phyloP scores from a whole-genome alignment of 2,797 vertebrate genomes.

The Gymnopithys bicolor region DNA sequence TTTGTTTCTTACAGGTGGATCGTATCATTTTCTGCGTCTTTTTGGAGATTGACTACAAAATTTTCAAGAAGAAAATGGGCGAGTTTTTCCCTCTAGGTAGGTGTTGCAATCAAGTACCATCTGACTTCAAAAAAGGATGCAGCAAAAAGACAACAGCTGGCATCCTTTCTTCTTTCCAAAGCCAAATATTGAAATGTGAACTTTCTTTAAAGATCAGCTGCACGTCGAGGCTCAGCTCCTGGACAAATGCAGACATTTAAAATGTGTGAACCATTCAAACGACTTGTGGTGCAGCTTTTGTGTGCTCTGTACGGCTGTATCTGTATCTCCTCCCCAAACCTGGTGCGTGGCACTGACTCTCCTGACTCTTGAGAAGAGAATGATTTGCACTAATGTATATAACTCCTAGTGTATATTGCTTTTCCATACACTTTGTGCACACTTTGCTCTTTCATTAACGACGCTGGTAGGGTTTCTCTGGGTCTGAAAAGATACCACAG shows the following conservation, averaged over 20 bases:
- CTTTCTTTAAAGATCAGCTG: slow-evolving; percentile 17
- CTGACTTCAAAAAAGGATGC: not conserved
- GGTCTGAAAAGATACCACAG: slow-evolving; percentile 11
- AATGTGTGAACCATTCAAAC: not conserved
- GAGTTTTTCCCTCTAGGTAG: slow-evolving; percentile 90
- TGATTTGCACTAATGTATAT: not conserved
- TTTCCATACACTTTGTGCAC: not conserved
- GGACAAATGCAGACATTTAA: not conserved
- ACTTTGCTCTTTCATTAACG: not conserved
- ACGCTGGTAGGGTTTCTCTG: slow-evolving; percentile 1
- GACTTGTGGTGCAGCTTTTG: not conserved
- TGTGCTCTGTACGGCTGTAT: not conserved
- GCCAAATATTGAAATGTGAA: not conserved
- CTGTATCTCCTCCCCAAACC: not conserved
- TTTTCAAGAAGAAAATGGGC: slow-evolving; percentile 97
- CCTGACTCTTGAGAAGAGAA: not conserved
- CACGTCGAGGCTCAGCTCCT: not conserved
- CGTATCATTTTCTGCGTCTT: slow-evolving; percentile 98
- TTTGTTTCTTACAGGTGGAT: slow-evolving; percentile 85
- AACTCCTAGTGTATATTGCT: not conserved
- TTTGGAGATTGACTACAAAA: slow-evolving; percentile 94
- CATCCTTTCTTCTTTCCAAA: not conserved
- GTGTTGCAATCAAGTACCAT: slow-evolving; percentile 14
- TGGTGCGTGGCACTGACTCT: not conserved
- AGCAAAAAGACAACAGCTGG: not conserved